Evolutionary conservation across 2,888 invertebrate genomes (phyloP).

Genomic region (Standfussiana lucernea): DNA sequence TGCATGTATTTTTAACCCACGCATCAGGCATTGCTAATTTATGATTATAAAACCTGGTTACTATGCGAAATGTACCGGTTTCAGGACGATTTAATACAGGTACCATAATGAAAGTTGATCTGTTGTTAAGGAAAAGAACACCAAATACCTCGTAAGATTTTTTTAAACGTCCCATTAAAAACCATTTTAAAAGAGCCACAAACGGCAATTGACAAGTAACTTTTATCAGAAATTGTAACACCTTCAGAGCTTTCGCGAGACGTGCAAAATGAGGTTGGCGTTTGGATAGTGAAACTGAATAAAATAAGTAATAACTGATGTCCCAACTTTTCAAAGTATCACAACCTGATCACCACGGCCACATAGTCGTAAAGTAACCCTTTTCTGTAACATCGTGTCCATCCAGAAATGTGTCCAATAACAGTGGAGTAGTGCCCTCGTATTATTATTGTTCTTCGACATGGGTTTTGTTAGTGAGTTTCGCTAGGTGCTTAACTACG

Average conservation of each 20-base stretch:
- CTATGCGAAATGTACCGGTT: slow-evolving; percentile 37
- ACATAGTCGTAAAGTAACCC: background rate
- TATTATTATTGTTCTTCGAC: slow-evolving; percentile 69
- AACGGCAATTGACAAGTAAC: background rate
- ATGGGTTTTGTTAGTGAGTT: background rate
- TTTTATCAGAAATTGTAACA: background rate
- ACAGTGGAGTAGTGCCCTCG: slow-evolving; percentile 47
- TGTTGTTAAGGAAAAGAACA: slow-evolving; percentile 7
- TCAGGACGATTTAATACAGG: slow-evolving; percentile 15
- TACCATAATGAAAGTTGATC: slow-evolving; percentile 2
- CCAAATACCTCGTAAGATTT: background rate
- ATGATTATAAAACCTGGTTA: slow-evolving; percentile 33
- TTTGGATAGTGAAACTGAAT: background rate
- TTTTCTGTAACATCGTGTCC: slow-evolving; percentile 16
- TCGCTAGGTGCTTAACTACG: background rate
- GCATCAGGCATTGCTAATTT: slow-evolving; percentile 46
- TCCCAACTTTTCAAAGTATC: too few relatives aligned
- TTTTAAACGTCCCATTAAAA: background rate
- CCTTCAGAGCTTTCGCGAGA: background rate
- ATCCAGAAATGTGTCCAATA: slow-evolving; percentile 55
- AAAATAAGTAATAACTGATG: background rate
- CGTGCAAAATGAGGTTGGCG: background rate
- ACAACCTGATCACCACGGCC: background rate
- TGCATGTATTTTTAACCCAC: slow-evolving; percentile 47
- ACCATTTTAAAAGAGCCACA: background rate